Conservation (phyloP, 1,140 invertebrate genomes). For the Pseudomyrmex gracilis region DNA sequence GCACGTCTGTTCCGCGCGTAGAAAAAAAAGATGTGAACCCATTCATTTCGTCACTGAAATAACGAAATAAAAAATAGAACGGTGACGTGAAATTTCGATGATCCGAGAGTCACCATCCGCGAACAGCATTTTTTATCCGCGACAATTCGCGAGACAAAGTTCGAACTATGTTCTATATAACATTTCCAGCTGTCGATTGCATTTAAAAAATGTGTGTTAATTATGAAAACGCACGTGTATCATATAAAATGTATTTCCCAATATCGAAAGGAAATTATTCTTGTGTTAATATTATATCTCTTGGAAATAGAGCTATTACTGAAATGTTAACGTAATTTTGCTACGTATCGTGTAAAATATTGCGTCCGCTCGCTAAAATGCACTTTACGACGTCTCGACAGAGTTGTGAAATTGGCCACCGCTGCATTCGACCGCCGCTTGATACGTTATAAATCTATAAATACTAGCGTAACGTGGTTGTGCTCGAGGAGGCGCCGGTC, state of each 20-base stretch:
- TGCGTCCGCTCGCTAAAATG: neutral
- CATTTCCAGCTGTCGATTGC: too few species aligned
- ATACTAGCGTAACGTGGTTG: conserved; percentile 36
- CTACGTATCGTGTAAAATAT: neutral
- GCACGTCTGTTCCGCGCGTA: neutral
- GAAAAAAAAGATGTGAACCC: neutral
- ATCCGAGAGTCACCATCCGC: neutral
- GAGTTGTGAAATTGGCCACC: conserved; percentile 21
- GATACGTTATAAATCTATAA: conserved; percentile 65
- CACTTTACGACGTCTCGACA: conserved; percentile 18
- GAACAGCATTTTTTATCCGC: too few species aligned
- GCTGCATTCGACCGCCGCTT: conserved; percentile 22
- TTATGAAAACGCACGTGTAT: too few species aligned
- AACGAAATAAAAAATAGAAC: conserved; percentile 13
- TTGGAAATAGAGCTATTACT: neutral
- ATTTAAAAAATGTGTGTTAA: too few species aligned
- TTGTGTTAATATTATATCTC: neutral
- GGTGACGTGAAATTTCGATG: neutral
- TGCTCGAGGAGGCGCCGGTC: neutral
- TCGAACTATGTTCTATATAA: too few species aligned
- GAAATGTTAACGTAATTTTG: neutral
- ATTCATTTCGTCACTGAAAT: conserved; percentile 1
- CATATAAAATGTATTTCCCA: too few species aligned
- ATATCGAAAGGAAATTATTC: too few species aligned
- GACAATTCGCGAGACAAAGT: too few species aligned